These are phyloP conservation scores for Cabera pusaria DNA, from an alignment of 2,888 invertebrate species.

Conservation along the genomic window DNA sequence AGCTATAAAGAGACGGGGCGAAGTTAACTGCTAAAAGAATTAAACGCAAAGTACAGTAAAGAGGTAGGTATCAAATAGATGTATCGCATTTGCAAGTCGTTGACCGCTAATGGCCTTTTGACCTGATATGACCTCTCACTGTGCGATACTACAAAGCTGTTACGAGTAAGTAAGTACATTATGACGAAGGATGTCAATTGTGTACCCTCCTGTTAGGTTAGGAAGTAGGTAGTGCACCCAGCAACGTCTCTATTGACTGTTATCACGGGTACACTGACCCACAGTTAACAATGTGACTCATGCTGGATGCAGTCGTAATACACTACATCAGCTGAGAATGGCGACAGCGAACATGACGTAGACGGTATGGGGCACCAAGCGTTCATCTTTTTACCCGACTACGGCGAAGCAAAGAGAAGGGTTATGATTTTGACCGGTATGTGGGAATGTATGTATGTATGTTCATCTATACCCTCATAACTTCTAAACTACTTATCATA, in stretches of 20 bases:
- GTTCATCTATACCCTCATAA: too few species aligned
- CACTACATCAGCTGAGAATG: constrained; percentile 11
- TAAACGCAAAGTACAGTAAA: too few species aligned
- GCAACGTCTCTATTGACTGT: constrained; percentile 14
- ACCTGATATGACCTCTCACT: constrained; percentile 21
- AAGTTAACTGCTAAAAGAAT: too few species aligned
- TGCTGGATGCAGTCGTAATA: constrained; percentile 5
- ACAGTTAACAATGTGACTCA: constrained; percentile 1
- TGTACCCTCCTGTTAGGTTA: constrained; percentile 16
- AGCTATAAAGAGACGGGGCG: too few species aligned
- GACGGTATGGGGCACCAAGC: background rate
- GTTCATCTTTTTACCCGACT: too few species aligned
- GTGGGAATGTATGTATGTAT: too few species aligned
- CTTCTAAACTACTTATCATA: too few species aligned
- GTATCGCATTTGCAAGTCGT: constrained; percentile 10
- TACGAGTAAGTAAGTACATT: constrained; percentile 1
- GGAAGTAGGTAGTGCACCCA: constrained; percentile 8
- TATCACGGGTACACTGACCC: constrained; percentile 16
- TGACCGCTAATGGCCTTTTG: constrained; percentile 18
- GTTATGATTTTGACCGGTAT: too few species aligned
- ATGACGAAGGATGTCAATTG: constrained; percentile 18
- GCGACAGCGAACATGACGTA: too few species aligned
- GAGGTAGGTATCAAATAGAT: too few species aligned
- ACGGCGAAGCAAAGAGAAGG: too few species aligned
- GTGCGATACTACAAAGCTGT: background rate